These are phyloP conservation scores for Halictus ligatus DNA, from an alignment of 2,888 invertebrate species.

Conservation along the genomic window DNA sequence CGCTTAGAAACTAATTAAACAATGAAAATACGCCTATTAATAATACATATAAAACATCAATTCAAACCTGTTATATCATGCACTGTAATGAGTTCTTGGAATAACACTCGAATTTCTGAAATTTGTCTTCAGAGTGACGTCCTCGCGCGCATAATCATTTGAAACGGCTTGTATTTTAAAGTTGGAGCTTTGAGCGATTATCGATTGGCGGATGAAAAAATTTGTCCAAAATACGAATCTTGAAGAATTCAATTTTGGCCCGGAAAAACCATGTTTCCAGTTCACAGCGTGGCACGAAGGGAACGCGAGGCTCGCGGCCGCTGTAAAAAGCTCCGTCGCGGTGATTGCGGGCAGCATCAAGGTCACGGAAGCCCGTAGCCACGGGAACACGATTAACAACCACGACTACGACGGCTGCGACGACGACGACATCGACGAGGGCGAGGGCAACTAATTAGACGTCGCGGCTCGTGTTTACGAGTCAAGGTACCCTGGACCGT, in stretches of 20 bases:
- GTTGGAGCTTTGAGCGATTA: no score
- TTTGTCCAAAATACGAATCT: background rate
- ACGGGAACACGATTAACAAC: constrained; percentile 58
- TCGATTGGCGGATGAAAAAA: no score
- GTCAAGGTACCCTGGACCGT: constrained; percentile 61
- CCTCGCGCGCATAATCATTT: no score
- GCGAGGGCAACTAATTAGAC: constrained; percentile 51
- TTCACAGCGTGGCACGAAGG: background rate
- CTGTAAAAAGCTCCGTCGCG: constrained; percentile 28
- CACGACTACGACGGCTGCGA: constrained; percentile 22
- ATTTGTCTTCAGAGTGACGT: no score
- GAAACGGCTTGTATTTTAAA: no score
- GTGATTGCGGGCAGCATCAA: constrained; percentile 35
- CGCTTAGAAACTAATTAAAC: no score
- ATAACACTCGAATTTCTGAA: no score
- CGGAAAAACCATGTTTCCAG: background rate
- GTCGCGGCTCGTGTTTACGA: constrained; percentile 39
- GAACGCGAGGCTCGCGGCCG: background rate
- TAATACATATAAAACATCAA: background rate
- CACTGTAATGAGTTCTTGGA: background rate
- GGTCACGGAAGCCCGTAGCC: constrained; percentile 60
- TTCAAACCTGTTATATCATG: background rate
- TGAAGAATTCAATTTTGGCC: background rate
- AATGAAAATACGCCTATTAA: no score
- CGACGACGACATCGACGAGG: background rate